Evolutionary conservation across 2,113 vertebrate genomes (phyloP).

Genomic region (Amazona guildingii): DNA sequence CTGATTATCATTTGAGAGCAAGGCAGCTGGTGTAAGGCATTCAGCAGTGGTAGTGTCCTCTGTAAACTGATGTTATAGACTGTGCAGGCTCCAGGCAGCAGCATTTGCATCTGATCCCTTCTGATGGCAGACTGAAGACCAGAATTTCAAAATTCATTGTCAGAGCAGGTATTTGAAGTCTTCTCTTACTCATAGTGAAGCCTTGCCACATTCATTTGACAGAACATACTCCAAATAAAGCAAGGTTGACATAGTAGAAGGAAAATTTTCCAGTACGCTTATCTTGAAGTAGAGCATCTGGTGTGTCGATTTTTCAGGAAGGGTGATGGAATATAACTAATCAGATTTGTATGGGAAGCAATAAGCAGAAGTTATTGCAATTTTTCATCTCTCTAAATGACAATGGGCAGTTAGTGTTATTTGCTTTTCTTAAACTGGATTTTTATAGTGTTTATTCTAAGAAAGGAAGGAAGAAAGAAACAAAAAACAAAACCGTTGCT

Average conservation of each 20-base stretch:
- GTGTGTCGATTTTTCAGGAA: neutral
- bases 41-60: neutral
- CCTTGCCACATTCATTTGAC: neutral
- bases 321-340: constrained; percentile 1
- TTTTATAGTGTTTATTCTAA: constrained; percentile 21
- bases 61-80: neutral
- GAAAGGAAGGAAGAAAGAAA: neutral
- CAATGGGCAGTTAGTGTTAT: constrained; percentile 45
- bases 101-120: neutral
- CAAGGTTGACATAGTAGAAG: constrained; percentile 14
- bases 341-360: constrained; percentile 5
- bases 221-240: constrained; percentile 40
- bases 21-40: neutral
- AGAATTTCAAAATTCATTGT: constrained; percentile 37
- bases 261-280: constrained; percentile 9
- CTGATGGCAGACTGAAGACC: constrained; percentile 23
- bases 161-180: constrained; percentile 20
- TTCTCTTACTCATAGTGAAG: constrained; percentile 42
- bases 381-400: constrained; percentile 10
- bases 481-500: neutral
- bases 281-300: constrained; percentile 44
- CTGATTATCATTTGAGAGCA: neutral
- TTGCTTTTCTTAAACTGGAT: neutral
- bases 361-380: neutral
- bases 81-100: neutral